phyloP scores from a whole-genome alignment of 2,888 invertebrate species.

The Xanthorhoe designata region DNA sequence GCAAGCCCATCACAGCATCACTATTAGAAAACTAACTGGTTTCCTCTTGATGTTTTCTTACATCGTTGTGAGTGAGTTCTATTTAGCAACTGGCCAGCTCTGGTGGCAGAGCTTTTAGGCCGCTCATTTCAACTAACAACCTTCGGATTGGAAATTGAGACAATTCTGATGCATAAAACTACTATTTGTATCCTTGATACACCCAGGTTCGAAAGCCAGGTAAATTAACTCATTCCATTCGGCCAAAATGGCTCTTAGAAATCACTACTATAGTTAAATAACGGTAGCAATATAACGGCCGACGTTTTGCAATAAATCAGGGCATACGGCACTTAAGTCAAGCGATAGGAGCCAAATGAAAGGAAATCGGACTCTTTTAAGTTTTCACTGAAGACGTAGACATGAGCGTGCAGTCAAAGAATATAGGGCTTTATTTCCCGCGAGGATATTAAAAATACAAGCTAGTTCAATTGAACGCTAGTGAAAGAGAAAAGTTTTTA shows the following conservation, averaged over 20 bases:
- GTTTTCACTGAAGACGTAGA: constrained; percentile 9
- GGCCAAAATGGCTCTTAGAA: background rate
- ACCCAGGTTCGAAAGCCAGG: no score
- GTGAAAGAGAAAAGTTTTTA: no score
- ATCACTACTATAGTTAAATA: background rate
- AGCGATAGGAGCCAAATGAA: constrained; percentile 9
- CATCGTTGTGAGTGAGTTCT: no score
- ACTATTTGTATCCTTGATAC: no score
- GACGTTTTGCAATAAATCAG: background rate
- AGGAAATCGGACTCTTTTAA: constrained; percentile 16
- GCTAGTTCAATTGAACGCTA: background rate
- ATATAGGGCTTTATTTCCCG: background rate
- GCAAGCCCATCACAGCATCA: no score
- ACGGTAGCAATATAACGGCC: background rate
- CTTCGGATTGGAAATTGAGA: no score
- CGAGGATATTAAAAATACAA: background rate
- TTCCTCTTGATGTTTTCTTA: no score
- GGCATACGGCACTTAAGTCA: background rate
- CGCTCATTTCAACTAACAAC: no score
- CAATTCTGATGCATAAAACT: no score
- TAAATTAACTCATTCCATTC: background rate
- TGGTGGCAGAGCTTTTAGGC: no score
- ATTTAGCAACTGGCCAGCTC: no score
- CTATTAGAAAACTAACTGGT: no score
- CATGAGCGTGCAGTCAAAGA: background rate